phyloP scores from a whole-genome alignment of 2,113 vertebrate genomes.

The Mellivora capensis region DNA sequence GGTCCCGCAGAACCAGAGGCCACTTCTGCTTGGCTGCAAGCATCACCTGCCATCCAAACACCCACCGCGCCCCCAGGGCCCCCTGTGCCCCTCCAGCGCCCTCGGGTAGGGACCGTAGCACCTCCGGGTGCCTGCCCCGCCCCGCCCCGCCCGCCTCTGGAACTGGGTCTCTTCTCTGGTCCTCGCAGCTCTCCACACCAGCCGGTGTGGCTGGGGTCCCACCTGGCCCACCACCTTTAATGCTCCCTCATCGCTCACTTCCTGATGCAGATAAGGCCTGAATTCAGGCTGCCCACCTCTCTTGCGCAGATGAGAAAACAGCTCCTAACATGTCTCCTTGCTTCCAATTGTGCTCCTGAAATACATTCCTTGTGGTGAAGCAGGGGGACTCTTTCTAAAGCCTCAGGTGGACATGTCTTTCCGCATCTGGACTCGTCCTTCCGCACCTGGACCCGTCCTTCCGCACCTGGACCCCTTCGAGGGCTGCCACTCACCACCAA shows the following conservation, averaged over 20 bases:
- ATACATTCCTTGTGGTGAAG: background rate
- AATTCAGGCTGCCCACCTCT: background rate
- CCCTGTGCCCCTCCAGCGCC: background rate
- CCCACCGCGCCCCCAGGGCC: too few species aligned
- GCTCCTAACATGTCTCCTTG: fast-evolving
- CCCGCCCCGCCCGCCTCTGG: background rate
- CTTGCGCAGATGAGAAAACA: background rate
- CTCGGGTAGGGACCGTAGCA: background rate
- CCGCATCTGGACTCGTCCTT: background rate
- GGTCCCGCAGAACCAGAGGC: background rate
- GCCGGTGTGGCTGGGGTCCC: background rate
- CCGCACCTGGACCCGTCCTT: background rate
- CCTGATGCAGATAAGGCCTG: background rate
- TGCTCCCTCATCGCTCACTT: background rate
- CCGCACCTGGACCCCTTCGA: background rate
- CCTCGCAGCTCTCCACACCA: background rate
- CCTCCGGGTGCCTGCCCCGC: background rate
- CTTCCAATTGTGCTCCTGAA: background rate
- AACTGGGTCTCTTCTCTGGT: background rate
- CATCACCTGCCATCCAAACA: background rate
- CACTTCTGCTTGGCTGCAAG: background rate
- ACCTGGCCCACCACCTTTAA: background rate
- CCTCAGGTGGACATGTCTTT: background rate
- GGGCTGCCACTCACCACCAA: too few species aligned
- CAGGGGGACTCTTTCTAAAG: background rate